Base-by-base conservation (phyloP, 2,113 vertebrate genomes). In the Bujurquina vittata region DNA sequence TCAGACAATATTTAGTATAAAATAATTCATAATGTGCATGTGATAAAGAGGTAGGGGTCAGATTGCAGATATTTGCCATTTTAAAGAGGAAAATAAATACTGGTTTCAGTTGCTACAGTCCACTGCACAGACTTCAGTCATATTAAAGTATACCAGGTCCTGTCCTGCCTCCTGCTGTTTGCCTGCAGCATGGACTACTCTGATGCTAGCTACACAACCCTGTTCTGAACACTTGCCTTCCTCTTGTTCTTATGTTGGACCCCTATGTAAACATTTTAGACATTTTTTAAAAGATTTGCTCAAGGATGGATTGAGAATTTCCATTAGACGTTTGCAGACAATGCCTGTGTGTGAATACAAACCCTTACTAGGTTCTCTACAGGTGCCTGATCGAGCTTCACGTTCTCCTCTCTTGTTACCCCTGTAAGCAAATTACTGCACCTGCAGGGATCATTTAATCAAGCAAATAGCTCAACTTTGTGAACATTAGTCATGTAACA, bases 131-230 rank as follows among this genome's bases (percentile, higher is more conserved):
- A 49, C 67, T 72, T 81, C 23, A 74, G 63, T 52, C 49, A 23
- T 61, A 49, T 35, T 75, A 59, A 75, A 63, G 35, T 54, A 37
- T 9, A 46, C 46, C 31, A 80, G 63, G 63, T 77, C 59, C 31
- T 49, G 77, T 59, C 49, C 86, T 79, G 60, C 65, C 67, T 88
- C 80, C 81, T 79, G 77, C 75, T 61, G 75, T 75, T 46, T 65
- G 75, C 29, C 23, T 60, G 31, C 78, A 69, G 59, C 75, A 67
- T 49, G 7, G 79, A 49, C 22, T 20, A 31, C 67, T 57, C 67
- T 62, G 52, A 78, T n/a, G 49, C 37, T n/a, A 18, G 74, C 55
- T 58, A 59, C 26, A 17, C 14, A 52, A 58, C 43, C 60, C 49
- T 78, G 54, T 29, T 60, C 63, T 80, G 26, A 84, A 46, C 43